Base-by-base conservation (phyloP, 2,797 vertebrate species). In the Cirrhinus mrigala region DNA sequence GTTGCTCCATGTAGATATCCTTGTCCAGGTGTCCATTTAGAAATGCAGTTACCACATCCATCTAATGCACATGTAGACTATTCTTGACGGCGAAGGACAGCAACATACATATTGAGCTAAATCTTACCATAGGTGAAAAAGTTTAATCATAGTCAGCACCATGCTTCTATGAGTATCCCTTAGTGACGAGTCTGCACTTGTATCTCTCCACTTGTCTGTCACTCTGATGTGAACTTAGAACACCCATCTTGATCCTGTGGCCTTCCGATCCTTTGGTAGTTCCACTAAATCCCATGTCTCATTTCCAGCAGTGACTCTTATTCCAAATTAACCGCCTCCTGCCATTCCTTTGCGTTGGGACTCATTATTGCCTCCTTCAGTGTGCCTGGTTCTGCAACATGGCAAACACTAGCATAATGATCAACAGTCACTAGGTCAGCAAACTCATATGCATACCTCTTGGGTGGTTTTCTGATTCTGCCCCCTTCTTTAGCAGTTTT, bases 1-100 rank as follows among this genome's bases (percentile, higher is more conserved):
- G 87, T 84, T 91, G 89, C 70, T 90, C 86, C 88, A 91, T 91
- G 71, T 87, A 92, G 27, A 90, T 89, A 84, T 90, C 85, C 1
- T 91, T 79, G 1, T 90, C 81, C 81, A 90, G 50, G 3, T 90
- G 84, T 88, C 87, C 89, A 86, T 91, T 88, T 1, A 90, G 79
- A 16, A 90, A 90, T 82, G 84, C 82, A 68, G 81, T 89, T 58
- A 88, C 80, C 0, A 90, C 88, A 83, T 91, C 85, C 88, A 91
- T 91, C 44, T 90, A 90, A 2, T 91, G 88, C 0, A 91, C 87
- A 87, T 90, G 40, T 22, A 90, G 40, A 10, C 89, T 88, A 54
- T 91, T 91, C 27, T 90, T 86, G 0, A 89, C 6, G 20, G 90
- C 85, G 50, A 87, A 88, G 29, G 87, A 90, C 71, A 90, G 44